These are phyloP conservation scores for Hoplostethus atlanticus DNA, from an alignment of 2,797 vertebrate genomes.

Conservation along the genomic window DNA sequence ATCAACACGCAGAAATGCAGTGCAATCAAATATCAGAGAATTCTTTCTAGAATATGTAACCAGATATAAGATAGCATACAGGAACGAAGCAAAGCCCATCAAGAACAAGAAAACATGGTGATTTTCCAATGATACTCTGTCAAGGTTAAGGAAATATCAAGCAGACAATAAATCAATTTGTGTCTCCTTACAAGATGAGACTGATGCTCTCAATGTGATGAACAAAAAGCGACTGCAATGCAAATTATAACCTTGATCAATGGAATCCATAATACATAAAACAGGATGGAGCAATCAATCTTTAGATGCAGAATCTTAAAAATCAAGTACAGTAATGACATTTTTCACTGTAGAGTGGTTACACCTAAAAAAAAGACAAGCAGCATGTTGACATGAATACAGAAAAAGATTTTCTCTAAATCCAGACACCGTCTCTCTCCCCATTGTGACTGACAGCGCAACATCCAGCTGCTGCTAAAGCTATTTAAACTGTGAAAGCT, in stretches of 20 bases:
- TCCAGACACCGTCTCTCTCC: slow-evolving; percentile 50
- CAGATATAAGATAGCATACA: slow-evolving; percentile 6
- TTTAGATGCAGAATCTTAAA: slow-evolving; percentile 17
- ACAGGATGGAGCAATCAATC: slow-evolving; percentile 35
- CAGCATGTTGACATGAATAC: slow-evolving; percentile 46
- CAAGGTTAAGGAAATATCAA: slow-evolving; percentile 42
- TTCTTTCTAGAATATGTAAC: slow-evolving; percentile 17
- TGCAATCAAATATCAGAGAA: slow-evolving; percentile 23
- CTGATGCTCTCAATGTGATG: slow-evolving; percentile 5
- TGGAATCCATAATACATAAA: slow-evolving; percentile 49
- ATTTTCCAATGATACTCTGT: slow-evolving; percentile 43
- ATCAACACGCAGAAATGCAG: slow-evolving; percentile 31
- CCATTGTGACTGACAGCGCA: slow-evolving; percentile 59
- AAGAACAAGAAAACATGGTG: slow-evolving; percentile 15
- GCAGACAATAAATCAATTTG: slow-evolving; percentile 47
- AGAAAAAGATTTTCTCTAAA: slow-evolving; percentile 60
- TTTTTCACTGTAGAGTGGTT: slow-evolving; percentile 19
- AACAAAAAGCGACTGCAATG: slow-evolving; percentile 31
- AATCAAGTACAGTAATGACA: slow-evolving; percentile 17
- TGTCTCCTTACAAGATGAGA: background rate
- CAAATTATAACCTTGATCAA: slow-evolving; percentile 45
- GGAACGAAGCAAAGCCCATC: slow-evolving; percentile 30
- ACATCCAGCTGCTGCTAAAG: slow-evolving; percentile 64
- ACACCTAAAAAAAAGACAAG: slow-evolving; percentile 27
- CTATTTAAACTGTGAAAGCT: slow-evolving; percentile 73